Evolutionary conservation across 2,888 invertebrate species (phyloP), one percentile per base, ranked within the genome.

Genomic region (Cantharis flavilabris): DNA sequence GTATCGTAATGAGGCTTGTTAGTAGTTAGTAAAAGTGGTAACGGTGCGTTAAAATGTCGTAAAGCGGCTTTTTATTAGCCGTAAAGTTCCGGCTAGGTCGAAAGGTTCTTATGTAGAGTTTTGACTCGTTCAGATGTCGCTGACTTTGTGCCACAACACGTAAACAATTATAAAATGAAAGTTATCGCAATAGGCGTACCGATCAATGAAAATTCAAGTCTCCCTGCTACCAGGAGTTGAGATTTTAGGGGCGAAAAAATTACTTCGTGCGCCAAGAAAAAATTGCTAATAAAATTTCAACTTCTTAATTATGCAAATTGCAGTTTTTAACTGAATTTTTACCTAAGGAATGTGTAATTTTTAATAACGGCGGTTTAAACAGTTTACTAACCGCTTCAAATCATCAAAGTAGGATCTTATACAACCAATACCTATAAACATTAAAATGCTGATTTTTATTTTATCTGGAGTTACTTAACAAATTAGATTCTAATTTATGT

Each of bases 61-160:
- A 88, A 88, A 87, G 85, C 86, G 86, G 86, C 86, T 87, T 87
- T 88, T 88, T 88, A 88, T 87, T 86, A 87, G 86, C 86, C 86
- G 87, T 87, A 86, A 87, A 87, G 85, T 86, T 85, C 84, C 80
- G 83, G 83, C 83, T 81, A 84, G 82, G 84, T 85, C 84, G 85
- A 83, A 83, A 84, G 84, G 84, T 82, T 83, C 84, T 83, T 82
- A 80, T 77, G 76, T 80, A 79, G 77, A 76, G 81, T 49, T 81
- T 84, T 81, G 82, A 82, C 83, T 83, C 83, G 84, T 84, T 85
- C 83, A 84, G 85, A 85, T 74, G 73, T 79, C 73, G 71, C 71
- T 71, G 71, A 79, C 72, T 76, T 74, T 71, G 79, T 79, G 76
- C 79, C 71, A 76, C 74, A 72, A 76, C 86, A 86, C 86, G 86